These are phyloP conservation scores for Tigriopus californicus DNA, from an alignment of 2,888 invertebrate species.

Conservation along the genomic window DNA sequence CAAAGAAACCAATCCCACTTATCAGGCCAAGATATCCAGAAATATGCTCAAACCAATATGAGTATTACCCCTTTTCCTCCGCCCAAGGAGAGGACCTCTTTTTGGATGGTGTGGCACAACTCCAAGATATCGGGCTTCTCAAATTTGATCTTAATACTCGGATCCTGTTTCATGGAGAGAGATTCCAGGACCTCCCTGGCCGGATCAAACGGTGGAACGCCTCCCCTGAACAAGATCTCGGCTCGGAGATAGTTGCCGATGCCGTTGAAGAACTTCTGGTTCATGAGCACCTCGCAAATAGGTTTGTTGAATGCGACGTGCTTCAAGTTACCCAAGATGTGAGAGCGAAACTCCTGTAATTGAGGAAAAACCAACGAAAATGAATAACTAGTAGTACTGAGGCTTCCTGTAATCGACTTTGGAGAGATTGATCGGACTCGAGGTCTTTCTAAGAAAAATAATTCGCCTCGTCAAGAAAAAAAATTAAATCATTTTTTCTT, in stretches of 20 bases:
- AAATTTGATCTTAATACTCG: not conserved
- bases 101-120: conserved; percentile 24
- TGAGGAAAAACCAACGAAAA: too few species aligned
- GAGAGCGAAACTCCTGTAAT: conserved; percentile 22
- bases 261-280: conserved; percentile 28
- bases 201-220: conserved; percentile 25
- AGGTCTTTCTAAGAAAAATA: too few species aligned
- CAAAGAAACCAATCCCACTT: too few species aligned
- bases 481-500: too few species aligned
- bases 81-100: conserved; percentile 25
- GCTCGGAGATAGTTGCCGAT: conserved; percentile 28
- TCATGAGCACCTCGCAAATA: conserved; percentile 27
- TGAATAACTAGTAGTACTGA: too few species aligned
- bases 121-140: conserved; percentile 24
- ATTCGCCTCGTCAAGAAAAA: too few species aligned
- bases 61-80: conserved; percentile 22
- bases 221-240: conserved; percentile 25
- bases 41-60: too few species aligned
- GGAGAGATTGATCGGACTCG: too few species aligned
- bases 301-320: conserved; percentile 24
- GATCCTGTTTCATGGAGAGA: not conserved
- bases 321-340: conserved; percentile 24
- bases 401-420: too few species aligned
- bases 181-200: conserved; percentile 24
- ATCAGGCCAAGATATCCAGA: too few species aligned